Evolutionary conservation across 2,888 invertebrate genomes (phyloP), one percentile per base, ranked within the genome.

Genomic region (Lutraria lutraria): DNA sequence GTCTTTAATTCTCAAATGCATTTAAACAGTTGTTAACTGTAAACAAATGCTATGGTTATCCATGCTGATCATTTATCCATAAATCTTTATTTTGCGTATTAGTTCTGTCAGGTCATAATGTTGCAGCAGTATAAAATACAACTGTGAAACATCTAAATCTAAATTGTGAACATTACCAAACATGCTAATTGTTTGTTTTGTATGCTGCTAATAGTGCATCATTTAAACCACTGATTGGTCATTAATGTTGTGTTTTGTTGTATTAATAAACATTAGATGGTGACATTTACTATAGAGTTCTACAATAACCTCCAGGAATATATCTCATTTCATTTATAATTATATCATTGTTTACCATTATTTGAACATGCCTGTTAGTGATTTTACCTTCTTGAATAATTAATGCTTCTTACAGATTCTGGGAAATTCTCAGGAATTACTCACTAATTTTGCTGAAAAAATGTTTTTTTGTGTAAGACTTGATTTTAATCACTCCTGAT

Each of bases 91-190:
- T 68, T 25, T 25, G 12, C 25, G 4, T 0, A n/a, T 25, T 6
- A 25, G 63, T 68, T 25, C 63, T 68, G 63, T 25, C 63, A 68
- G n/a, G 63, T 68, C 25, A 25, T 25, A n/a, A 68, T 60, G 63
- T 68, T 25, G n/a, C 63, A 25, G 25, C 21, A 68, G 25, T n/a
- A 3, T 68, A 68, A 25, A 68, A 68, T 43, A 68, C 63, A 25
- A 68, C 63, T 25, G n/a, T 68, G 63, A 25, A 68, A 68, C 25
- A 25, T 68, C n/a, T 68, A 25, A 68, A 68, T 68, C 63, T 68
- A 8, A 25, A 68, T 60, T 60, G 43, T 60, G 6, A 15, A 21
- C 60, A n/a, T 60, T n/a, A 21, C 0, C 13, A 25, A 13, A 13
- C 63, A 68, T 25, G 25, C 12, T 25, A 68, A n/a, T n/a, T 68